Evolutionary conservation across 2,888 invertebrate species (phyloP), one percentile per base, ranked within the genome.

Genomic region (Aethes cnicana): DNA sequence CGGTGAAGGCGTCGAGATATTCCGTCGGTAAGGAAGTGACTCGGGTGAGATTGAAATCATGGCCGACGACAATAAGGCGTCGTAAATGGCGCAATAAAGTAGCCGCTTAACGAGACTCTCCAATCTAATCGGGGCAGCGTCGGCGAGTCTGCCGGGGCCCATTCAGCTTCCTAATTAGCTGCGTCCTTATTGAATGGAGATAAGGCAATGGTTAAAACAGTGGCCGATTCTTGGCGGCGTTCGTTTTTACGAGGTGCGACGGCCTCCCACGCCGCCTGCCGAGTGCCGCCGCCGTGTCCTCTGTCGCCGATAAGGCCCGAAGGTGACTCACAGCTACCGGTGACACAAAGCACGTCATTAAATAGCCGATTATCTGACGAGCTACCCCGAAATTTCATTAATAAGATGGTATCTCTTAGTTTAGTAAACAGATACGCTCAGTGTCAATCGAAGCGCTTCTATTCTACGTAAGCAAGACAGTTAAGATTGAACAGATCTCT

Each of bases 221-320:
- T 66, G 62, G 66, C 64, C 59, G 58, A 55, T 59, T 64, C 59
- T 61, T 57, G 57, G 55, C 56, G 63, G 54, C 63, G 67, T 68
- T 66, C 58, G 64, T 66, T 68, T 71, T 70, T 66, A 70, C 64
- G 68, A 71, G 59, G 55, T 61, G 62, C 58, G 25, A 25, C 36
- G 9, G 57, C 53, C 43, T 36, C 53, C 26, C 20, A 18, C 47
- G 39, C 11, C 35, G 36, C 16, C 30, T n/a, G n/a, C n/a, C n/a
- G n/a, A n/a, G n/a, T n/a, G n/a, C n/a, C n/a, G n/a, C n/a, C n/a
- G n/a, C n/a, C n/a, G n/a, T n/a, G n/a, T n/a, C n/a, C n/a, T n/a
- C n/a, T 77, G 76, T 79, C 59, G 56, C 61, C 65, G 80, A 77
- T 81, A 77, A 81, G 81, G 80, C 76, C 58, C 58, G 58, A 56